A percentile compares a stretch with the other conserved stretches of the same genome.
These are phyloP conservation scores for Pimpla rufipes DNA, from an alignment of 2,888 invertebrate genomes.

Conservation along the genomic window DNA sequence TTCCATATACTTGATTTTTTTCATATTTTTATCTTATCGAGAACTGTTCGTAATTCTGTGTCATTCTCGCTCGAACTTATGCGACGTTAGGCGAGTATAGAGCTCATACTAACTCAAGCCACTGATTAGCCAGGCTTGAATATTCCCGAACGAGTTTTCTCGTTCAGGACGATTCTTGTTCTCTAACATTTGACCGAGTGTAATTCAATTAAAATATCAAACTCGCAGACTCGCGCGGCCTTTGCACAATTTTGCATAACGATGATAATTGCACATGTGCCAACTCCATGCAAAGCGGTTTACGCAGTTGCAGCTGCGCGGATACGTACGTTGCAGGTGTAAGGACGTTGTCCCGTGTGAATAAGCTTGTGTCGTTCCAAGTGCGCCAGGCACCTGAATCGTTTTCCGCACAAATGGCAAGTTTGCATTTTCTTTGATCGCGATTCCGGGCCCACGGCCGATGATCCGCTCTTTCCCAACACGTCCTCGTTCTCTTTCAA, in stretches of 20 bases:
- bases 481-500: conserved; percentile 77
- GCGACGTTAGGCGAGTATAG: too few relatives aligned
- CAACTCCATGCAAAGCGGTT: neutral
- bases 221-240: neutral
- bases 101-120: too few relatives aligned
- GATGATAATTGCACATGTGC: conserved; percentile 4
- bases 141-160: too few relatives aligned
- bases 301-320: conserved; percentile 8
- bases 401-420: conserved; percentile 86
- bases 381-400: conserved; percentile 87
- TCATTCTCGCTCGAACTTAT: too few relatives aligned
- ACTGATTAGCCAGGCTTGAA: too few relatives aligned
- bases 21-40: too few relatives aligned
- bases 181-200: too few relatives aligned
- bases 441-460: neutral
- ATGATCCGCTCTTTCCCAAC: conserved; percentile 44
- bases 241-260: neutral
- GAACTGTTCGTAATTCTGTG: too few relatives aligned
- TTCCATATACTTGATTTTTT: too few relatives aligned
- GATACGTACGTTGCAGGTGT: conserved; percentile 85
- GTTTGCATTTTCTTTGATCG: conserved; percentile 71
- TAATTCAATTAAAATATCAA: neutral
- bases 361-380: conserved; percentile 87
- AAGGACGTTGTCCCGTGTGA: conserved; percentile 87
- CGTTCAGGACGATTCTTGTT: too few relatives aligned